Base-by-base conservation (phyloP, 2,888 invertebrate genomes). In the Meta bourneti region DNA sequence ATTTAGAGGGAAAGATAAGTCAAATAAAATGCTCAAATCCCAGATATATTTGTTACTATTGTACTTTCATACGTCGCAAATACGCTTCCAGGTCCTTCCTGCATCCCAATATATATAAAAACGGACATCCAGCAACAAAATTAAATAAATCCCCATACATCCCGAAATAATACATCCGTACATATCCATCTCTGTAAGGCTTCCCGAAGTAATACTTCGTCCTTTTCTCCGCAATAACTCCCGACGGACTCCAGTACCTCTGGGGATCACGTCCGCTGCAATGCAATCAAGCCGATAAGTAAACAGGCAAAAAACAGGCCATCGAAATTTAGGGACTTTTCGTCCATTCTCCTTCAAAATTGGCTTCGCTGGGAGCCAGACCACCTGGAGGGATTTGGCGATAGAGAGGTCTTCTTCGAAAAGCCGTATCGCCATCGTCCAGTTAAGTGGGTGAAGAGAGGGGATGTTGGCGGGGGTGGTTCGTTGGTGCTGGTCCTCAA, bases 261-360 rank as follows among this genome's bases (percentile, higher is more conserved):
- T 7, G 19, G 81, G 81, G 81, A 88, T 75, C 74, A 74, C 49
- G 61, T 74, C 49, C 51, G 11, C n/a, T 20, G 79, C 87, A 72
- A 74, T 88, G 88, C 88, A 88, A 88, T 88, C 88, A 81, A 88
- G 81, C 81, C 88, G 69, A 88, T 88, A 88, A 86, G 86, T 86
- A 86, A 86, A 77, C 86, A 79, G 74, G 75, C 20, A 61, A 74
- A 75, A 81, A 71, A 52, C 51, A 69, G 54, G 81, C 54, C 78
- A 88, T 86, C 19, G 78, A 20, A 49, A 51, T 61, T 61, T 16
- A 16, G 49, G 34, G 77, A 54, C 61, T 79, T 48, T 77, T 34
- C 61, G 6, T 20, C 48, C 51, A 34, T 34, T 34, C 71, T 19
- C 54, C 16, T 75, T 75, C 80, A 81, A 88, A 88, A 81, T 88